phyloP scores from a whole-genome alignment of 2,113 vertebrate genomes.

The Leiothrix lutea region DNA sequence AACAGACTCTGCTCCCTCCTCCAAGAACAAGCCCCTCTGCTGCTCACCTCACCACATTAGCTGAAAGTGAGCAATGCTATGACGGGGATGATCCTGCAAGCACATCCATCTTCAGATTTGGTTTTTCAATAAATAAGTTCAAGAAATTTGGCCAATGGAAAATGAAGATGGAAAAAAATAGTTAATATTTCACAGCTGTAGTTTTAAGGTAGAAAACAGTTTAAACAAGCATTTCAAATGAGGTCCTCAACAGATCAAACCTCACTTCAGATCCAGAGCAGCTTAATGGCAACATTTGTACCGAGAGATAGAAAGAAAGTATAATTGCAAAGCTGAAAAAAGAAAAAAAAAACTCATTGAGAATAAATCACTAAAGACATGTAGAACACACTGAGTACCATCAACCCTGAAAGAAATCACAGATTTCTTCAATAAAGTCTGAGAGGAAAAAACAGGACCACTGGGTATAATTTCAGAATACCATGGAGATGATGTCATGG shows the following conservation, averaged over 20 bases:
- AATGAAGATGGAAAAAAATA: background rate
- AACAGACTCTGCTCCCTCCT: background rate
- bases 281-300: background rate
- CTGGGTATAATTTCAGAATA: conserved; percentile 15
- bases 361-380: background rate
- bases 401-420: background rate
- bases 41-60: background rate
- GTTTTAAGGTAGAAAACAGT: background rate
- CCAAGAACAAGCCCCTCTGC: background rate
- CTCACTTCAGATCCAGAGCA: background rate
- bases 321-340: background rate
- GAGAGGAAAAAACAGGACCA: background rate
- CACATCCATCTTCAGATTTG: background rate
- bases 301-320: background rate
- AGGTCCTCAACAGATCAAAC: background rate
- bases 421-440: background rate
- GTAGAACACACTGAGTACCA: background rate
- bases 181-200: background rate
- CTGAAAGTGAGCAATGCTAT: rapidly evolving
- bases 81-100: background rate
- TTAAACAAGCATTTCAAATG: background rate
- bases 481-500: background rate
- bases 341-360: background rate
- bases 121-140: background rate
- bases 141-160: background rate